Evolutionary conservation across 2,888 invertebrate genomes (phyloP).

Genomic region (Pandemis corylana): DNA sequence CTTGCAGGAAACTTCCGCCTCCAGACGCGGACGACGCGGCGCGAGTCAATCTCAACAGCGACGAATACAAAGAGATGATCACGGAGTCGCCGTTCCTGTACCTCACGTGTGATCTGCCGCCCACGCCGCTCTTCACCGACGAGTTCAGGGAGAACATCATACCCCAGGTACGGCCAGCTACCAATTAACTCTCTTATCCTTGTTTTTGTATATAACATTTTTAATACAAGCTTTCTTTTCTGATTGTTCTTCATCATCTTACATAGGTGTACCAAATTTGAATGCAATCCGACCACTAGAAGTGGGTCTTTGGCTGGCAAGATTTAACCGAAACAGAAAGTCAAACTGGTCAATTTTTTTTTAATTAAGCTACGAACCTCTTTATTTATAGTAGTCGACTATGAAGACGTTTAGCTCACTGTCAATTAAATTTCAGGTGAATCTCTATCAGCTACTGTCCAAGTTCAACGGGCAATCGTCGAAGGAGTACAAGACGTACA

Average conservation of each 20-base stretch:
- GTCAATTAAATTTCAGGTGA: slow-evolving; percentile 87
- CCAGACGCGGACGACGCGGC: slow-evolving; percentile 96
- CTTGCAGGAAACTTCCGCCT: slow-evolving; percentile 93
- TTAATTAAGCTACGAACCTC: neutral
- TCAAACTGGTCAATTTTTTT: no score
- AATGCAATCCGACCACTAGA: no score
- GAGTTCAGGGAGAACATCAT: slow-evolving; percentile 99
- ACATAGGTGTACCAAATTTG: no score
- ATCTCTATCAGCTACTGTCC: slow-evolving; percentile 95
- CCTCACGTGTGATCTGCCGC: slow-evolving; percentile 98
- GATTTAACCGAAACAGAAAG: no score
- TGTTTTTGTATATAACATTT: no score
- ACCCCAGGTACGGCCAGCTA: slow-evolving; percentile 89
- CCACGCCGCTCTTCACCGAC: slow-evolving; percentile 98
- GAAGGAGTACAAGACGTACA: slow-evolving; percentile 99
- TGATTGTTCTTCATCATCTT: no score
- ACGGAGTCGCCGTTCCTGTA: slow-evolving; percentile 98
- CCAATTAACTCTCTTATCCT: neutral
- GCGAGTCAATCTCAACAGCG: slow-evolving; percentile 91
- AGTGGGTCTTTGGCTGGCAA: no score
- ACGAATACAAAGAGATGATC: slow-evolving; percentile 94
- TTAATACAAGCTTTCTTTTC: no score
- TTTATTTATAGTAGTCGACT: neutral
- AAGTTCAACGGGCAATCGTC: slow-evolving; percentile 98
- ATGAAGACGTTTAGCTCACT: neutral